A percentile compares a stretch with the other conserved stretches of the same genome.
Evolutionary conservation across 2,888 invertebrate genomes (phyloP).

Genomic region (Zaprionus obscuricornis): DNA sequence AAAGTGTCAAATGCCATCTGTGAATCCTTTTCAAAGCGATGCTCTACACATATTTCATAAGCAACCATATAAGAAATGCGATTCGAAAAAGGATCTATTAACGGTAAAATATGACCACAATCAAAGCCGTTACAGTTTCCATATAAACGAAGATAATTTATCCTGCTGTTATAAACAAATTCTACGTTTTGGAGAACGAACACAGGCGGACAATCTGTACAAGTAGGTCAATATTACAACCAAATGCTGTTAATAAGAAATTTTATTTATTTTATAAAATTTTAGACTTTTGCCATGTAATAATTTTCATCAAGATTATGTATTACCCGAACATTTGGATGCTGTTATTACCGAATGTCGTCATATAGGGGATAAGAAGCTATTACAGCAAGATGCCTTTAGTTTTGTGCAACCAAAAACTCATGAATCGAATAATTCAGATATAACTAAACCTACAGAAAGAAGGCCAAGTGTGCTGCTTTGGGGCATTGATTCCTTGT

Average conservation of each 20-base stretch:
- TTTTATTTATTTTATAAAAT: too few relatives aligned
- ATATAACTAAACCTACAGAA: slow-evolving; percentile 39
- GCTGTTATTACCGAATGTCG: too few relatives aligned
- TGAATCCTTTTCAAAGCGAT: slow-evolving; percentile 85
- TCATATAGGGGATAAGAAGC: too few relatives aligned
- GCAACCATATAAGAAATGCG: slow-evolving; percentile 84
- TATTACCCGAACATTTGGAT: too few relatives aligned
- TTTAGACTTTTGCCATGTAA: too few relatives aligned
- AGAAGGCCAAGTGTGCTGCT: slow-evolving; percentile 87
- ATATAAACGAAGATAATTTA: slow-evolving; percentile 56
- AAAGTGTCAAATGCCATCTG: slow-evolving; percentile 86
- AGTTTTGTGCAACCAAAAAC: neutral
- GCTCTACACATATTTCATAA: slow-evolving; percentile 84
- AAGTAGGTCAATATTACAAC: slow-evolving; percentile 54
- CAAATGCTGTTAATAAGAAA: too few relatives aligned
- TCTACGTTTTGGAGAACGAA: slow-evolving; percentile 63
- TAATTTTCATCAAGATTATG: too few relatives aligned
- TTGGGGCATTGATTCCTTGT: slow-evolving; percentile 93
- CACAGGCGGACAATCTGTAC: slow-evolving; percentile 60
- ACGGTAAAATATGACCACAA: slow-evolving; percentile 56
- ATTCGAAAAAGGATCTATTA: slow-evolving; percentile 68
- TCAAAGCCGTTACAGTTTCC: slow-evolving; percentile 51
- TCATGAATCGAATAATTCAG: neutral
- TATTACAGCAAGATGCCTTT: too few relatives aligned
- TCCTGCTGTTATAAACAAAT: slow-evolving; percentile 78